Percentiles rank a stretch among this genome's conserved stretches.
Conservation (phyloP, 2,797 vertebrate species). For the Macropus fuliginosus region DNA sequence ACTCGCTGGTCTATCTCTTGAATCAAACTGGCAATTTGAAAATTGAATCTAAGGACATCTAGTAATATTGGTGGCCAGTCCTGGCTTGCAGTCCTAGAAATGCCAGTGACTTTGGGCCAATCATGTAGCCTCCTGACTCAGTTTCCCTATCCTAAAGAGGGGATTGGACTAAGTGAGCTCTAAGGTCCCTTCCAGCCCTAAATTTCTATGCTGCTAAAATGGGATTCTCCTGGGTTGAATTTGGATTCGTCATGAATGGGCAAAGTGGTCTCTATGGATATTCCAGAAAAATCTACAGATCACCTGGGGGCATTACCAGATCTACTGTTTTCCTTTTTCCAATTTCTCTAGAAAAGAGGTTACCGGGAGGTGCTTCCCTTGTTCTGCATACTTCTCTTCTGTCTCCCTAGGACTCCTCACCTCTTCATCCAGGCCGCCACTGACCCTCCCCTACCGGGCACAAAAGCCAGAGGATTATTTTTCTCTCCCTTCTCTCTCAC, state of each 20-base stretch:
- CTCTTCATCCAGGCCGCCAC: conserved; percentile 65
- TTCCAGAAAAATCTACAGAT: background rate
- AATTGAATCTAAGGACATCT: background rate
- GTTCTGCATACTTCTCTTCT: background rate
- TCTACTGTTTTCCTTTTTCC: background rate
- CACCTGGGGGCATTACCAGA: background rate
- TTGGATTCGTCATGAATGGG: background rate
- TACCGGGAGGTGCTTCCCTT: background rate
- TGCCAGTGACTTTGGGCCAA: background rate
- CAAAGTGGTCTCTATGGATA: background rate
- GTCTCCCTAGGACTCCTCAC: background rate
- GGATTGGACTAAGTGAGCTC: background rate
- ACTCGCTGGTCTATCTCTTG: background rate
- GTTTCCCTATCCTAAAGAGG: background rate
- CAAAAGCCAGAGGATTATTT: conserved; percentile 28
- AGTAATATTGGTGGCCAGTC: background rate
- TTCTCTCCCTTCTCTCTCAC: conserved; percentile 19
- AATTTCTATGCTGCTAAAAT: background rate
- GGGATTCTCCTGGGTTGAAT: background rate
- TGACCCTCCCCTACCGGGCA: conserved; percentile 1
- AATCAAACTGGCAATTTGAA: background rate
- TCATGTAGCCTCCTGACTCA: background rate
- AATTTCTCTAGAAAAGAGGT: background rate
- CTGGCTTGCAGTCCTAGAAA: background rate
- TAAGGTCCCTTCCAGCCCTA: background rate